Evolutionary conservation across 2,888 invertebrate species (phyloP).

Genomic region (Eupithecia subfuscata): DNA sequence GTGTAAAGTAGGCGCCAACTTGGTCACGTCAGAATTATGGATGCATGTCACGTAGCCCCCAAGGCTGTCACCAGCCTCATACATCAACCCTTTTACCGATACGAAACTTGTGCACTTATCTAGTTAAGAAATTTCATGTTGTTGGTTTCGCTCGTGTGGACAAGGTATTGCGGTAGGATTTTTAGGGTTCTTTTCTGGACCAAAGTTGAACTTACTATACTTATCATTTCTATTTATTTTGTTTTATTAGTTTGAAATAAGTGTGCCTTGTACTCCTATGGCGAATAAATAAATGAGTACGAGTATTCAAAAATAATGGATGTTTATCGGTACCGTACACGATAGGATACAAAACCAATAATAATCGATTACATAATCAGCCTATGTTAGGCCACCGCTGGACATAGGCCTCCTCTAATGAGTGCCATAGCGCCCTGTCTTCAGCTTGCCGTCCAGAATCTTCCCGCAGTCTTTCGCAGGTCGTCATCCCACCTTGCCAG

Average conservation of each 20-base stretch:
- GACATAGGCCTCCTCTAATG: no score
- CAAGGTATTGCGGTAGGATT: neutral
- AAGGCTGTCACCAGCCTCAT: slow-evolving; percentile 69
- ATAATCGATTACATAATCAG: neutral
- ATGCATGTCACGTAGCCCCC: slow-evolving; percentile 66
- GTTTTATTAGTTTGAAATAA: no score
- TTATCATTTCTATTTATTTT: no score
- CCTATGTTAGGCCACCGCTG: no score
- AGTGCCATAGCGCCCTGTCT: no score
- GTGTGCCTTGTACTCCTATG: no score
- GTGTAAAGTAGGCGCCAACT: slow-evolving; percentile 17
- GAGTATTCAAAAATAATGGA: neutral
- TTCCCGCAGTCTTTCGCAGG: no score
- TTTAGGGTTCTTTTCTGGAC: neutral
- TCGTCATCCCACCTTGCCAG: no score
- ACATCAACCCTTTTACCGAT: slow-evolving; percentile 70
- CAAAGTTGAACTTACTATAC: neutral
- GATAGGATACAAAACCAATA: neutral
- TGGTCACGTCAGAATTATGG: slow-evolving; percentile 62
- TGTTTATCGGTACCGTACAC: neutral
- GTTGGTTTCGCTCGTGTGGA: slow-evolving; percentile 13
- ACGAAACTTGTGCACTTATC: slow-evolving; percentile 48
- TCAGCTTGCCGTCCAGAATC: no score
- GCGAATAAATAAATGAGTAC: no score
- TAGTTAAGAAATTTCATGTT: slow-evolving; percentile 44